Percentiles rank a stretch among this genome's conserved stretches.
These are phyloP conservation scores for Centropyge bicolor DNA, from an alignment of 2,797 vertebrate genomes.

Conservation along the genomic window DNA sequence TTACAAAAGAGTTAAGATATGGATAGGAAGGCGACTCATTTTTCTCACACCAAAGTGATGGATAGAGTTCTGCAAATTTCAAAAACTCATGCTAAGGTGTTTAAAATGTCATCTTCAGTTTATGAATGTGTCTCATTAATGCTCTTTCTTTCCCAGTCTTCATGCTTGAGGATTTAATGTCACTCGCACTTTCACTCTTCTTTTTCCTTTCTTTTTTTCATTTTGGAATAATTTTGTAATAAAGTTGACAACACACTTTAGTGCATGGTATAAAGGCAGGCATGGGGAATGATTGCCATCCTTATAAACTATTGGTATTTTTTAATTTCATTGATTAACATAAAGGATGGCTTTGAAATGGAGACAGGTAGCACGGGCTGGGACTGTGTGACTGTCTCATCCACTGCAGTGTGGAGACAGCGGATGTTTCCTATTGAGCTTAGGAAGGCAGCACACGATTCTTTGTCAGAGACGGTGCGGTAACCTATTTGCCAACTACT, in stretches of 20 bases:
- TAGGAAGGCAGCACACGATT: too few species aligned
- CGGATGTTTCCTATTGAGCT: neutral
- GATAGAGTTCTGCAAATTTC: constrained; percentile 29
- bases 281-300: neutral
- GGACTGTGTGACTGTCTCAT: neutral
- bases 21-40: neutral
- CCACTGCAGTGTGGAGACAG: neutral
- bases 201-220: neutral
- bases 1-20: constrained; percentile 5
- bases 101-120: constrained; percentile 23
- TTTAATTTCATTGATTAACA: neutral
- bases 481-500: neutral
- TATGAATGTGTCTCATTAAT: constrained; percentile 21
- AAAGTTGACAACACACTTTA: neutral
- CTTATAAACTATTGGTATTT: neutral
- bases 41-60: constrained; percentile 6
- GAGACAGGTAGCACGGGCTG: neutral
- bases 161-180: too few species aligned
- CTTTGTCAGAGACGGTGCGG: too few species aligned
- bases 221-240: constrained; percentile 6
- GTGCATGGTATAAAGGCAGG: neutral
- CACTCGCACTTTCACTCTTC: constrained; percentile 5
- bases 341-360: neutral
- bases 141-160: neutral
- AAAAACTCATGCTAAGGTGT: constrained; percentile 8